Base-by-base conservation (phyloP, 2,888 invertebrate species). In the Diarsia rubi region DNA sequence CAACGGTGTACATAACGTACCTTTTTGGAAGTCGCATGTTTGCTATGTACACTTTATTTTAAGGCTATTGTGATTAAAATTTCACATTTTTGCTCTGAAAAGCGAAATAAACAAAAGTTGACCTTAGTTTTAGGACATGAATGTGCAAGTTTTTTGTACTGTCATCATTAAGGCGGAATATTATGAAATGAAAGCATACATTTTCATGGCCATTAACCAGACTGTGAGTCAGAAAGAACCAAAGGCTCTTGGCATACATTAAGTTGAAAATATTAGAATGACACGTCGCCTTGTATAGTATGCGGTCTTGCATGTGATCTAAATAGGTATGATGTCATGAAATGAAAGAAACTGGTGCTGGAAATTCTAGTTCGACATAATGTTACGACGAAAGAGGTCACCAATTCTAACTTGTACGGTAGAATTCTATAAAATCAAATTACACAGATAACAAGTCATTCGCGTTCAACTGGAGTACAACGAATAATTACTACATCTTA, bases 221-320 rank as follows among this genome's bases (percentile, higher is more conserved):
- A 82, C 69, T 54, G 19, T 79, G 83, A 82, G 64, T 79, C 79
- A 79, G 69, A 54, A 54, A 82, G 45, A 62, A 14, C 42, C 19
- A 63, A 63, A 78, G 52, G 64, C 47, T 45, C 31, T 77, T 82
- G 24, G 63, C 67, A 78, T 78, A 77, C 68, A 78, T 79, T 79
- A 79, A 78, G 49, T 69, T n/a, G 57, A 59, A 68, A 67, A 82
- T 44, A 16, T 37, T 19, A 49, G 31, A 21, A 77, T 69, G 78
- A 69, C 69, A 65, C 78, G 64, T 76, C 37, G 6, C 8, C 31
- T 45, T 31, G 42, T 47, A 60, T 24, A 52, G 8, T 31, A 21
- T 37, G 57, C 27, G 31, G 19, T 45, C 59, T 49, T 31, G n/a
- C n/a, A n/a, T n/a, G 42, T 67, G 57, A 67, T 77, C 54, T 63